A percentile compares a stretch with the other conserved stretches of the same genome.
Evolutionary conservation across 2,888 invertebrate genomes (phyloP).

Genomic region (Nemotelus nigrinus): DNA sequence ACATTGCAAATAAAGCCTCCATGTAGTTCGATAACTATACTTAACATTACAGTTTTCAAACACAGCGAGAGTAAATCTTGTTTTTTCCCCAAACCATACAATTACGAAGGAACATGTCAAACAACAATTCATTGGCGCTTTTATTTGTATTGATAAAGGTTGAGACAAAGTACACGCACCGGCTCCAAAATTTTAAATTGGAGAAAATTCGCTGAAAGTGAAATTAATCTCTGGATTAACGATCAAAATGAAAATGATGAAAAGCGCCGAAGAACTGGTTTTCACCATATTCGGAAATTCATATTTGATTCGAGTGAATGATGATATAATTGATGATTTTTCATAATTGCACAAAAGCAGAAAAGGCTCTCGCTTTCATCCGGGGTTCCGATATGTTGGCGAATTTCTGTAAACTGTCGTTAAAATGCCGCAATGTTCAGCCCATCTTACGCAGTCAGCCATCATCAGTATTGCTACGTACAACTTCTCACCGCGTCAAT

Average conservation of each 20-base stretch:
- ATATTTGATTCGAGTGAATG: neutral
- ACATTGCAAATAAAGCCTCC: too few species aligned
- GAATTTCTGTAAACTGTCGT: slow-evolving; percentile 9
- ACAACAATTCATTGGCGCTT: too few species aligned
- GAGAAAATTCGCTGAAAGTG: neutral
- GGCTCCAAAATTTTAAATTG: too few species aligned
- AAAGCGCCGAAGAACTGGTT: slow-evolving; percentile 1
- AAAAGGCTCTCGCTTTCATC: slow-evolving; percentile 24
- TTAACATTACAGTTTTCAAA: too few species aligned
- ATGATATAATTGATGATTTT: slow-evolving; percentile 5
- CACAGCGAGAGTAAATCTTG: too few species aligned
- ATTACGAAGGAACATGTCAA: too few species aligned
- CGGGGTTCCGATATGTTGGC: neutral
- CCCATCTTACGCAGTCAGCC: neutral
- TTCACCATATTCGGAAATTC: neutral
- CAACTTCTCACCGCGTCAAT: neutral
- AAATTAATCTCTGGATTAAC: neutral
- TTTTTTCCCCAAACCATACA: too few species aligned
- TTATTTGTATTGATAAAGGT: too few species aligned
- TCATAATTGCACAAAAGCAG: slow-evolving; percentile 10
- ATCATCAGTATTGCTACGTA: neutral
- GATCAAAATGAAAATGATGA: neutral
- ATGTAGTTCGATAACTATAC: too few species aligned
- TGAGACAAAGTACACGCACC: too few species aligned
- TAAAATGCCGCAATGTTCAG: neutral